Conservation (phyloP, 2,797 vertebrate species). For the Manis pentadactyla region DNA sequence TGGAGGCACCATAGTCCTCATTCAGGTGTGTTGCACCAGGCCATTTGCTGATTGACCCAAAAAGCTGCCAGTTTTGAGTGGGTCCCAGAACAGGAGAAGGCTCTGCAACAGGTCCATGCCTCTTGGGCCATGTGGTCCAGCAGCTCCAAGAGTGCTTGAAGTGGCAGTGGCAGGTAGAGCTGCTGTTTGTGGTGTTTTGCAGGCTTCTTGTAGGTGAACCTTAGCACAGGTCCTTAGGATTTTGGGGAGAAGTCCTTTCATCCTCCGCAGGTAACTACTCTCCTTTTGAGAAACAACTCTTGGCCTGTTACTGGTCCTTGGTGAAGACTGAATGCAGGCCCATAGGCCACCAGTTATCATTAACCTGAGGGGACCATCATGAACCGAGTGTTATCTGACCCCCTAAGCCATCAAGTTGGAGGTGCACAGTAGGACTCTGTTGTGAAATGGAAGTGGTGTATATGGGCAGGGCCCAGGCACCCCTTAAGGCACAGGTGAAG, state of each 20-base stretch:
- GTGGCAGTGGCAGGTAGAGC: neutral
- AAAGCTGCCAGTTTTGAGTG: neutral
- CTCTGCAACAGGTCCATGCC: neutral
- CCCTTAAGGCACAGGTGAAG: neutral
- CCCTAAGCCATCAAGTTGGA: neutral
- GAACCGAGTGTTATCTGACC: neutral
- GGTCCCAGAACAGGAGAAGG: neutral
- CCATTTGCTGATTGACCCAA: neutral
- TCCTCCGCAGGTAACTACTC: too few species aligned
- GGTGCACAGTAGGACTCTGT: too few species aligned
- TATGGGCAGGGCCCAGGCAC: neutral
- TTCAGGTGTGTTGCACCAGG: neutral
- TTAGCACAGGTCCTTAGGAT: neutral
- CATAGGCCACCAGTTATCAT: neutral
- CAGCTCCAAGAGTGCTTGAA: neutral
- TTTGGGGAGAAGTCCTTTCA: neutral
- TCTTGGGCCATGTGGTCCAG: neutral
- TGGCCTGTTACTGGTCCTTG: neutral
- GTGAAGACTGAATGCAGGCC: too few species aligned
- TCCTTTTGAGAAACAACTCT: neutral
- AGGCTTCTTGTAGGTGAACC: neutral
- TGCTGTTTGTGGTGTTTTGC: neutral
- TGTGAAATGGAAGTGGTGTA: neutral
- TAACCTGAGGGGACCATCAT: neutral
- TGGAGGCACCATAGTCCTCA: neutral